Evolutionary conservation across 2,797 vertebrate genomes (phyloP).

Genomic region (Monodelphis domestica): DNA sequence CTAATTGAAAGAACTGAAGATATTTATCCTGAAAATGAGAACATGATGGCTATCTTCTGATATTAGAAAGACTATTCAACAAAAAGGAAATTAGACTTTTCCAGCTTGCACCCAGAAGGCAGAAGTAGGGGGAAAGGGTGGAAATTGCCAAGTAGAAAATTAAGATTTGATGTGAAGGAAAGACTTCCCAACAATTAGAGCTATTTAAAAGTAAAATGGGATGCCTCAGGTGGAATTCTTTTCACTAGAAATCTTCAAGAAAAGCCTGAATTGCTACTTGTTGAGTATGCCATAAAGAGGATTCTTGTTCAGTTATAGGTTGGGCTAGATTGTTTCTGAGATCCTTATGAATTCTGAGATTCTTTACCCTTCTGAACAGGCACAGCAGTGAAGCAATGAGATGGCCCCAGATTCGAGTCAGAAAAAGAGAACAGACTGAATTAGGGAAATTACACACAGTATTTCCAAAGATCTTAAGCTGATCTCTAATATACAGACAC

Average conservation of each 20-base stretch:
- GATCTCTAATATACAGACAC: neutral
- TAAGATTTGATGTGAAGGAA: neutral
- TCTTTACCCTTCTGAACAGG: neutral
- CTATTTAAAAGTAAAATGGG: neutral
- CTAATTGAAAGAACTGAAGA: neutral
- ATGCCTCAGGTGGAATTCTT: neutral
- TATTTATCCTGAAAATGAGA: neutral
- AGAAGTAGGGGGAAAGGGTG: neutral
- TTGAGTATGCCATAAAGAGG: neutral
- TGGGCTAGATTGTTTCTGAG: neutral
- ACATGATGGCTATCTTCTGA: neutral
- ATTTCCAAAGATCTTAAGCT: neutral
- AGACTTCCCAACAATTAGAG: neutral
- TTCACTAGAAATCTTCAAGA: neutral
- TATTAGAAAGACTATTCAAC: neutral
- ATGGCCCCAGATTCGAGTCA: neutral
- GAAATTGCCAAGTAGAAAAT: neutral
- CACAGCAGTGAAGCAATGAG: neutral
- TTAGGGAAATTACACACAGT: neutral
- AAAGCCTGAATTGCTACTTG: neutral
- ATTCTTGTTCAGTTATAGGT: neutral
- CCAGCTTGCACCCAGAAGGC: neutral
- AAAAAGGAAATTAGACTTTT: neutral
- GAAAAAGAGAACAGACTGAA: neutral
- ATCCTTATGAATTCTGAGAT: neutral